Conservation (phyloP, 2,888 invertebrate species). For the Amphipoea lucens region DNA sequence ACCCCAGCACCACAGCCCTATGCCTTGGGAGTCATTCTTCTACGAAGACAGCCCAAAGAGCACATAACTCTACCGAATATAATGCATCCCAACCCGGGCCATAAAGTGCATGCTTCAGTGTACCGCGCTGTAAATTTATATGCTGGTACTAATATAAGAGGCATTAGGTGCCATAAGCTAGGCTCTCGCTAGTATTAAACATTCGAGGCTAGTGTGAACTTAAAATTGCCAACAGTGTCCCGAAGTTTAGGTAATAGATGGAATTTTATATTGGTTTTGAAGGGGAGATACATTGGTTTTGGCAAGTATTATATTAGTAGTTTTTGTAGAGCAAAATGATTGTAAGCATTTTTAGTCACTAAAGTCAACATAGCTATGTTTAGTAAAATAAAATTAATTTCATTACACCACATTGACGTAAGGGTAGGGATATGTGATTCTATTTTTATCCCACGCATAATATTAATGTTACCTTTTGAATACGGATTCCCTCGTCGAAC, state of each 20-base stretch:
- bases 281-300: background rate
- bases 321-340: background rate
- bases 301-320: background rate
- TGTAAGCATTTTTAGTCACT: background rate
- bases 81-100: constrained; percentile 76
- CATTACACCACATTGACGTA: background rate
- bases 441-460: constrained; percentile 51
- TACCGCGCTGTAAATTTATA: constrained; percentile 74
- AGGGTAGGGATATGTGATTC: constrained; percentile 1
- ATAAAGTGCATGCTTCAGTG: constrained; percentile 77
- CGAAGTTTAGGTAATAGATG: constrained; percentile 1
- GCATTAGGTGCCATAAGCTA: constrained; percentile 67
- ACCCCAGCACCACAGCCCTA: constrained; percentile 63
- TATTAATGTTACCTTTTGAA: constrained; percentile 59
- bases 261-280: constrained; percentile 22
- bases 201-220: constrained; percentile 40
- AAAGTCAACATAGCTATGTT: background rate
- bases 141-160: constrained; percentile 68
- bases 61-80: constrained; percentile 76
- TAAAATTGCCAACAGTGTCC: constrained; percentile 39
- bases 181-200: constrained; percentile 46
- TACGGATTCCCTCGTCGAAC: constrained; percentile 55
- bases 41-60: constrained; percentile 75
- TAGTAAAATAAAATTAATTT: background rate
- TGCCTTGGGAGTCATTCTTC: constrained; percentile 82